Evolutionary conservation across 2,888 invertebrate species (phyloP), one percentile per base, ranked within the genome.

Genomic region (Thecophora atra): DNA sequence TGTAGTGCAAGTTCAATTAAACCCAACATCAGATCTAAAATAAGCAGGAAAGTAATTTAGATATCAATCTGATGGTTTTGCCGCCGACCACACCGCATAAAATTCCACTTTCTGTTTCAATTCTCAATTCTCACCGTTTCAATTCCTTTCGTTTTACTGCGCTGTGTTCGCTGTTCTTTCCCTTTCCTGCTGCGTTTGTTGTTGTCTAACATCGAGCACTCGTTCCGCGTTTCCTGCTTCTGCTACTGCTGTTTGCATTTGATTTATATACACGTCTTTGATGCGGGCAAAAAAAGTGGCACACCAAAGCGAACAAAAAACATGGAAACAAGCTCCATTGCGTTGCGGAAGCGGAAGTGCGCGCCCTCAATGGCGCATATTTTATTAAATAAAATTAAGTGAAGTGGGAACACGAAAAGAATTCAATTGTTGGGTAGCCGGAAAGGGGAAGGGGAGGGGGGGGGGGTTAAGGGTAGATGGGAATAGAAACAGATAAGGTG

Each of bases 11-110:
- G 70, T 63, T 52, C 70, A 63, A 63, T 70, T 62, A 70, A 70
- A 63, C 52, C 70, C 15, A 42, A 62, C 17, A 62, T 30, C 51
- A 44, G 51, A 63, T 30, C 13, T 21, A 51, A 63, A 62, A 21
- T 52, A 70, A 52, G 52, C 70, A 52, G 62, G 52, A 71, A 71
- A 71, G 71, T 71, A 65, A 71, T 71, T 71, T 71, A 71, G 71
- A 71, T 71, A 65, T 71, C 71, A 71, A 71, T 71, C 70, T 63
- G 63, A 30, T 26, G 30, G 37, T 56, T 44, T 37, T 52, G 21
- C 56, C 56, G 66, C 21, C 54, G 54, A 30, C 67, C 30, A 56
- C 26, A 37, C 37, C 30, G 26, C 17, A 24, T n/a, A n/a, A n/a
- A n/a, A 11, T 2, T 30, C 8, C 30, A 8, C 30, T 30, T 30